Conservation (phyloP, 2,797 vertebrate genomes). For the Darevskia mixta region DNA sequence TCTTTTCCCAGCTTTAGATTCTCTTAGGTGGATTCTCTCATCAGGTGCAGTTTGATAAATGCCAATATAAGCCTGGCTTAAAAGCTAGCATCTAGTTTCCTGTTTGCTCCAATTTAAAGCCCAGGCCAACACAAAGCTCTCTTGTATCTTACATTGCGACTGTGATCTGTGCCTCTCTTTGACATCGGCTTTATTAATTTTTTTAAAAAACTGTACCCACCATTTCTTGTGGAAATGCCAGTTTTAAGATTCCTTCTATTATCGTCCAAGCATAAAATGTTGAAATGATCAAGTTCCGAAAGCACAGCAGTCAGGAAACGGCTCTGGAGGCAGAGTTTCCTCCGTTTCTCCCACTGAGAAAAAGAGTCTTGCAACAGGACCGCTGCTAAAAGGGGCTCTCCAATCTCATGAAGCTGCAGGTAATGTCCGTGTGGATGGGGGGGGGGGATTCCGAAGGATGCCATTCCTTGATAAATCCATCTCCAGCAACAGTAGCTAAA, state of each 20-base stretch:
- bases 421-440: no score
- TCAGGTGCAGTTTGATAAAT: conserved; percentile 28
- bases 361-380: no score
- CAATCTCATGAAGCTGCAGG: background rate
- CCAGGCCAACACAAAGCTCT: no score
- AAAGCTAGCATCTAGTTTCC: background rate
- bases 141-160: no score
- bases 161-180: background rate
- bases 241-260: background rate
- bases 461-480: background rate
- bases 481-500: no score
- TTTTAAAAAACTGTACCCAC: background rate
- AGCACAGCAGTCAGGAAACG: background rate
- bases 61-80: conserved; percentile 14
- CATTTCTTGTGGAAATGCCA: background rate
- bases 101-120: background rate
- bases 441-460: background rate
- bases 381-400: background rate
- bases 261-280: background rate
- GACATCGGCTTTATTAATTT: background rate
- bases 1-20: background rate
- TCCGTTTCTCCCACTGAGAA: background rate
- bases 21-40: background rate
- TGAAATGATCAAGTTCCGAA: background rate
- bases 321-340: background rate